A percentile compares a stretch with the other conserved stretches of the same genome.
Evolutionary conservation across 2,797 vertebrate species (phyloP).

Genomic region (Lindbergichthys nudifrons): DNA sequence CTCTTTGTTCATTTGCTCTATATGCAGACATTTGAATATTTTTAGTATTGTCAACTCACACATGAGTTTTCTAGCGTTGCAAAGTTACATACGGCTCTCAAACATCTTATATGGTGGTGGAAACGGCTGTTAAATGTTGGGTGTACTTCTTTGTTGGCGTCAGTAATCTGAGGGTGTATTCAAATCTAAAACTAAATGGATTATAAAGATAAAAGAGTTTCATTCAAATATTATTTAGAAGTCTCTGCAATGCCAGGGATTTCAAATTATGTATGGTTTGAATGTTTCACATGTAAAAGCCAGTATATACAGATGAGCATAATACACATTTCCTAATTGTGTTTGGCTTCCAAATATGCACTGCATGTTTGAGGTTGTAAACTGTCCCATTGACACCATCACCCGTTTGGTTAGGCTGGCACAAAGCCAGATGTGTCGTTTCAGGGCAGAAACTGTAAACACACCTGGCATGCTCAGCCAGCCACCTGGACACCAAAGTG

Average conservation of each 20-base stretch:
- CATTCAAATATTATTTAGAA: background rate
- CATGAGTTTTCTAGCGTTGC: background rate
- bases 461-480: constrained; percentile 32
- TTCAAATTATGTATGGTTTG: background rate
- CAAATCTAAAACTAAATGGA: background rate
- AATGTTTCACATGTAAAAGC: background rate
- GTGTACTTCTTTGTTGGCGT: background rate
- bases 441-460: constrained; percentile 29
- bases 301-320: background rate
- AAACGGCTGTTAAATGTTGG: background rate
- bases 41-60: background rate
- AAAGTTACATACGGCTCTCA: background rate
- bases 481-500: constrained; percentile 47
- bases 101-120: background rate
- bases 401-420: constrained; percentile 27
- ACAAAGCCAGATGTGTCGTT: constrained; percentile 23
- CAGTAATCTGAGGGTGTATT: background rate
- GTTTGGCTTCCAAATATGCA: constrained; percentile 12
- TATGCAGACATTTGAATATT: background rate
- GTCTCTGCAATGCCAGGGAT: background rate
- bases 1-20: background rate
- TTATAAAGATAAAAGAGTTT: background rate
- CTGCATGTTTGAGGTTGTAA: constrained; percentile 12
- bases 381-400: constrained; percentile 10
- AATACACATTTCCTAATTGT: background rate